These are phyloP conservation scores for Eupithecia dodoneata DNA, from an alignment of 2,888 invertebrate species.

Conservation along the genomic window DNA sequence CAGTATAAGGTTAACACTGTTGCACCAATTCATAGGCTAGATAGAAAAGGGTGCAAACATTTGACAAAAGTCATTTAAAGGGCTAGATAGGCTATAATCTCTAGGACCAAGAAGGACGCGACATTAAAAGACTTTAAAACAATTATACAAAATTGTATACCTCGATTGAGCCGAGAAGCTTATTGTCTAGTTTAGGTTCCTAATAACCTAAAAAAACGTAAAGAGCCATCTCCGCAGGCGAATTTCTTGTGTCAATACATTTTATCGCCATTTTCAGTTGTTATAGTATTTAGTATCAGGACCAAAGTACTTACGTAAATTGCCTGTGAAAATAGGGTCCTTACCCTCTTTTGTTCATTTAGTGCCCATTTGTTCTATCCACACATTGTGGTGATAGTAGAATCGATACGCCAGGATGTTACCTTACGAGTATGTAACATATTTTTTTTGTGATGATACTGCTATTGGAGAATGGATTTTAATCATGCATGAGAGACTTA, in stretches of 20 bases:
- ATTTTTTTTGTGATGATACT: background rate
- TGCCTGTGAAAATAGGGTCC: background rate
- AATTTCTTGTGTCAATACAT: background rate
- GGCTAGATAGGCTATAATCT: background rate
- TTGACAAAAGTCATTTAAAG: slow-evolving; percentile 2
- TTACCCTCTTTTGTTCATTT: background rate
- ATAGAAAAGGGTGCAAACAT: background rate
- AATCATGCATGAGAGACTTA: background rate
- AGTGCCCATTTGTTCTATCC: background rate
- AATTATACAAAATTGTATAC: slow-evolving; percentile 23
- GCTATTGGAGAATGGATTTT: background rate
- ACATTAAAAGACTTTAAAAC: background rate
- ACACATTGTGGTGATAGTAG: background rate
- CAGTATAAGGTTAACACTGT: background rate
- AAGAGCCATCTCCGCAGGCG: background rate
- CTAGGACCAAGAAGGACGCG: background rate
- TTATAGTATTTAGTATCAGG: background rate
- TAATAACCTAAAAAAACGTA: background rate
- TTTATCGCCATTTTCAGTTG: background rate
- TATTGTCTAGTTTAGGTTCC: slow-evolving; percentile 4
- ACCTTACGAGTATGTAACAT: background rate
- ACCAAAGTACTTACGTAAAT: background rate
- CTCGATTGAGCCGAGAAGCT: slow-evolving; percentile 26
- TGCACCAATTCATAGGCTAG: background rate
- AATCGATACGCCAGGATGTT: background rate